Evolutionary conservation across 2,888 invertebrate species (phyloP).

Genomic region (Dioctria rufipes): DNA sequence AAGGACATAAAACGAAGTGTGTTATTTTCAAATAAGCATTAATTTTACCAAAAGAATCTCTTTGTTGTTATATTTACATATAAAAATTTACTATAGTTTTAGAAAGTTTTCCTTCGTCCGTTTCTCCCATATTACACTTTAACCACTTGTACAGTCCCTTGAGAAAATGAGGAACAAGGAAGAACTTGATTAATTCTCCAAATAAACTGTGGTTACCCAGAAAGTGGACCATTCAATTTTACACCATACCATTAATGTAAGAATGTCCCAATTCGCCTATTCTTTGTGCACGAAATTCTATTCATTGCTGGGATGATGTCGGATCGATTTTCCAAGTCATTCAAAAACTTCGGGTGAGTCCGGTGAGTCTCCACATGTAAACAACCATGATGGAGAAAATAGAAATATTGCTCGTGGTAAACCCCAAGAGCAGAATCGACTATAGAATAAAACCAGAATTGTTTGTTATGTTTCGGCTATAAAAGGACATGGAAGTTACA

Average conservation of each 20-base stretch:
- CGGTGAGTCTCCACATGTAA: slow-evolving; percentile 23
- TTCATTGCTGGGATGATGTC: background rate
- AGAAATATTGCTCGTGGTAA: slow-evolving; percentile 30
- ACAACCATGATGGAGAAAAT: background rate
- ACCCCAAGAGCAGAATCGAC: slow-evolving; percentile 19
- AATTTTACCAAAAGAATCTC: too few relatives aligned
- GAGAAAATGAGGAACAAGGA: too few relatives aligned
- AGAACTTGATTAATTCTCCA: too few relatives aligned
- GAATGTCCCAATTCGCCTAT: slow-evolving; percentile 2
- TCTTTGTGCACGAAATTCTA: background rate
- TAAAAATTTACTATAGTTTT: too few relatives aligned
- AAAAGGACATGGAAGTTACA: slow-evolving; percentile 11
- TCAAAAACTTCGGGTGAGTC: slow-evolving; percentile 30
- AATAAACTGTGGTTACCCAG: too few relatives aligned
- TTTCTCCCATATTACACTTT: too few relatives aligned
- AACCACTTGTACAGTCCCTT: too few relatives aligned
- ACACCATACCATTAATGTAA: background rate
- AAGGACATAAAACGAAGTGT: too few relatives aligned
- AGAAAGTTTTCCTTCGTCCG: too few relatives aligned
- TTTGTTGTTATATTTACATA: too few relatives aligned
- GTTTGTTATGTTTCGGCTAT: slow-evolving; percentile 34
- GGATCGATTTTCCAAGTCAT: slow-evolving; percentile 39
- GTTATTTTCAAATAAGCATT: too few relatives aligned
- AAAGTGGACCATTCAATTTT: too few relatives aligned
- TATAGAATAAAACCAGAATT: slow-evolving; percentile 31